Evolutionary conservation across 2,888 invertebrate genomes (phyloP).

Genomic region (Emesis castigata): DNA sequence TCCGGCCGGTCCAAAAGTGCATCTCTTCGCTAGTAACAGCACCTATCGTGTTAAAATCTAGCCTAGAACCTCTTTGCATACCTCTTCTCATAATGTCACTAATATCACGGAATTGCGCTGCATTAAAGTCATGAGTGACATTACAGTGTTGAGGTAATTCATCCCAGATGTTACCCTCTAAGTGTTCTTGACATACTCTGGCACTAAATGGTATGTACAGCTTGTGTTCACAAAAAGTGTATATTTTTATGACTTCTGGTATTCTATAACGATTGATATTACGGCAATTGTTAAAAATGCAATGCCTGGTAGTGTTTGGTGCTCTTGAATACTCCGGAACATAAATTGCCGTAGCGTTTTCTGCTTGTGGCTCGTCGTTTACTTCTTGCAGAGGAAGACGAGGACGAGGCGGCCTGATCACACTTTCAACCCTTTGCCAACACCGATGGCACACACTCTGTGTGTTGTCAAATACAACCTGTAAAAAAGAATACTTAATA

Average conservation of each 20-base stretch:
- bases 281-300: not conserved
- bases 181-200: constrained; percentile 8
- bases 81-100: not conserved
- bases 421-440: no score
- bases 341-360: not conserved
- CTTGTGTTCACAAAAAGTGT: not conserved
- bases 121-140: not conserved
- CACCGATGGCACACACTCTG: no score
- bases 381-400: no score
- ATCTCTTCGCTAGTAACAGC: not conserved
- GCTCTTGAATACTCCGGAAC: not conserved
- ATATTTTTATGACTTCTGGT: not conserved
- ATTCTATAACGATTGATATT: not conserved
- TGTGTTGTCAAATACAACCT: no score
- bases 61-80: not conserved
- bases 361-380: no score
- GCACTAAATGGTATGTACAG: not conserved
- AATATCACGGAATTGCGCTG: not conserved
- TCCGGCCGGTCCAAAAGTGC: not conserved
- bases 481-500: no score
- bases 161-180: not conserved
- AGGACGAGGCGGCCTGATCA: no score
- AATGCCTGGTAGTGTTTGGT: not conserved
- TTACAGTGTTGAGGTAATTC: not conserved
- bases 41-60: not conserved